These are phyloP conservation scores for Eulithis prunata DNA, from an alignment of 2,888 invertebrate species.

Conservation along the genomic window DNA sequence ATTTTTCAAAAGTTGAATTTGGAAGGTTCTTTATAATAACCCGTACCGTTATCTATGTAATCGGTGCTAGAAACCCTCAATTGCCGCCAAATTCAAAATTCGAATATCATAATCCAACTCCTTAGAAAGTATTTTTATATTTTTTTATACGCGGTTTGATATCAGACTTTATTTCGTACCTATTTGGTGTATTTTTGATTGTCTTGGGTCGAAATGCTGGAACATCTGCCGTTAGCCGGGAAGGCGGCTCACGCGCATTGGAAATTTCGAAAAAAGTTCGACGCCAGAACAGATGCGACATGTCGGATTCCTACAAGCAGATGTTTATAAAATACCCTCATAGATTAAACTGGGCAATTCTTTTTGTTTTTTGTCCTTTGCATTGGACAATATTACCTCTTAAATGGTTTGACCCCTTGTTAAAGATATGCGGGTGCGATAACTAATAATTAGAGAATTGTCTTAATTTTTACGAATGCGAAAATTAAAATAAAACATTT, in stretches of 20 bases:
- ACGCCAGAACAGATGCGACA: conserved; percentile 79
- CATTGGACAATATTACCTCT: conserved; percentile 72
- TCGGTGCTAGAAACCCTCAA: conserved; percentile 69
- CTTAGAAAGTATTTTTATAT: conserved; percentile 50
- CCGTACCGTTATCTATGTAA: conserved; percentile 74
- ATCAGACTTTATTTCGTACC: conserved; percentile 24
- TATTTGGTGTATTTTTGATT: conserved; percentile 37
- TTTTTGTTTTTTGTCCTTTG: conserved; percentile 73
- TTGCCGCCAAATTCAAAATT: conserved; percentile 77
- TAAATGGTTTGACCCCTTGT: conserved; percentile 73
- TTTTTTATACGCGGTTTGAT: not conserved
- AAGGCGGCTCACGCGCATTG: conserved; percentile 76
- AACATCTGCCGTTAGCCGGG: conserved; percentile 77
- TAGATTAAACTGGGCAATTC: conserved; percentile 75
- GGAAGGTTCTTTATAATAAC: conserved; percentile 74
- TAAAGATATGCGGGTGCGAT: conserved; percentile 75
- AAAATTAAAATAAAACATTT: not conserved
- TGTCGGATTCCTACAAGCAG: conserved; percentile 81
- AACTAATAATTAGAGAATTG: conserved; percentile 65
- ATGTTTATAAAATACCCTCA: conserved; percentile 81
- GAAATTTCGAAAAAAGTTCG: conserved; percentile 76
- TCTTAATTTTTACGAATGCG: conserved; percentile 49
- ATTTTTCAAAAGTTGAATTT: conserved; percentile 65
- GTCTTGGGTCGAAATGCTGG: conserved; percentile 35
- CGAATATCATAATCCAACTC: conserved; percentile 79